Evolutionary conservation across 2,797 vertebrate species (phyloP).

Genomic region (Notolabrus celidotus): DNA sequence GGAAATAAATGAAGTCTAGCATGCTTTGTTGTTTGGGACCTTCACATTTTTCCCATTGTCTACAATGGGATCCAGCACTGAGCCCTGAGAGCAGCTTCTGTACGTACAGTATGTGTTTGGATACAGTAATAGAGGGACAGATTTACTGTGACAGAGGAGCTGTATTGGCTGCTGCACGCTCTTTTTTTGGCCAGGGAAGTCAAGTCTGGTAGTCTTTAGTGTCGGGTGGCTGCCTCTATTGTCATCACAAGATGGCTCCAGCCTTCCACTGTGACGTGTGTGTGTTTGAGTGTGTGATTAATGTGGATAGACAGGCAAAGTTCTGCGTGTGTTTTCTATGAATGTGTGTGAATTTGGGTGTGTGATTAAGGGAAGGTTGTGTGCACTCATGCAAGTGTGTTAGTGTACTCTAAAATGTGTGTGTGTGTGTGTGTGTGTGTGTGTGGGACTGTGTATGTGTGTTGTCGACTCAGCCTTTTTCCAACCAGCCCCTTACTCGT

Average conservation of each 20-base stretch:
- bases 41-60: neutral
- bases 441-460: slow-evolving; percentile 38
- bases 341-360: slow-evolving; percentile 21
- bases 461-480: slow-evolving; percentile 77
- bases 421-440: slow-evolving; percentile 8
- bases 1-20: neutral
- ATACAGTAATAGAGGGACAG: slow-evolving; percentile 21
- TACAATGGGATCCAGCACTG: neutral
- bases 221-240: slow-evolving; percentile 65
- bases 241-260: slow-evolving; percentile 71
- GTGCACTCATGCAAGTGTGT: slow-evolving; percentile 38
- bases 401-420: slow-evolving; percentile 21
- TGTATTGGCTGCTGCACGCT: slow-evolving; percentile 9
- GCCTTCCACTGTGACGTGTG: slow-evolving; percentile 41
- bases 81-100: neutral
- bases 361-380: slow-evolving; percentile 45
- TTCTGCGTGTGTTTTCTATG: slow-evolving; percentile 18
- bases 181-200: slow-evolving; percentile 40
- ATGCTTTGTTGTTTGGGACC: neutral
- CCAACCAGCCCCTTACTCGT: slow-evolving; percentile 67
- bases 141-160: slow-evolving; percentile 19
- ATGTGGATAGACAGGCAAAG: slow-evolving; percentile 58
- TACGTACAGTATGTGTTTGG: slow-evolving; percentile 7
- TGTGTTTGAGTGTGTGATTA: slow-evolving; percentile 44
- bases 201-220: slow-evolving; percentile 65